Percentiles rank a stretch among this genome's conserved stretches.
Conservation (phyloP, 2,888 invertebrate species). For the Dilophus febrilis region DNA sequence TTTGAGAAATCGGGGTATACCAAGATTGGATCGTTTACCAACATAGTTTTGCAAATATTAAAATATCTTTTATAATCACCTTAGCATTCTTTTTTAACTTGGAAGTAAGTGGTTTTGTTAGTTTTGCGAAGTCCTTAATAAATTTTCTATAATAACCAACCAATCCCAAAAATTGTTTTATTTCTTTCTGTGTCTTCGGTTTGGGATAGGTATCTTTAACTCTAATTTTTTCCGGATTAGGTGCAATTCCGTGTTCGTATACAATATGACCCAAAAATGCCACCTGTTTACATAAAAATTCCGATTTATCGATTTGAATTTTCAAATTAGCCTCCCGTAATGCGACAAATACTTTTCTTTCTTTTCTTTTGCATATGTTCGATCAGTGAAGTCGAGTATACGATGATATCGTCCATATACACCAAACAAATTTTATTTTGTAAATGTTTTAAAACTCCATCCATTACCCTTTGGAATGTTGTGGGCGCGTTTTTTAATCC, state of each 20-base stretch:
- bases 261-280: constrained; percentile 20
- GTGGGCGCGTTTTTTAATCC: constrained; percentile 8
- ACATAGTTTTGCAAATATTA: constrained; percentile 6
- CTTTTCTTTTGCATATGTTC: constrained; percentile 15
- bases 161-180: constrained; percentile 15
- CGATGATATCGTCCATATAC: too few relatives aligned
- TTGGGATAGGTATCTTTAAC: constrained; percentile 13
- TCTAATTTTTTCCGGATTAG: constrained; percentile 18
- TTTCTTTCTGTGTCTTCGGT: constrained; percentile 15
- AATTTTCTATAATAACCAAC: too few relatives aligned
- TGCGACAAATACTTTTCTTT: constrained; percentile 13
- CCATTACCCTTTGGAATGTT: too few relatives aligned
- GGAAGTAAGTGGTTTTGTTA: constrained; percentile 9
- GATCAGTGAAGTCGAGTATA: constrained; percentile 13
- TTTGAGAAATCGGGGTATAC: constrained; percentile 21
- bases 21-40: constrained; percentile 17
- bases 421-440: constrained; percentile 15
- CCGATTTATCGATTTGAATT: constrained; percentile 14
- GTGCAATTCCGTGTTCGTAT: constrained; percentile 18
- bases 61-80: constrained; percentile 4
- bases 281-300: constrained; percentile 15
- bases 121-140: too few relatives aligned
- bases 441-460: too few relatives aligned
- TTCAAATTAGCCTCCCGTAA: constrained; percentile 13
- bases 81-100: constrained; percentile 8